Percentiles rank a stretch among this genome's conserved stretches.
phyloP scores from a whole-genome alignment of 2,113 vertebrate species.

The Xenus cinereus region DNA sequence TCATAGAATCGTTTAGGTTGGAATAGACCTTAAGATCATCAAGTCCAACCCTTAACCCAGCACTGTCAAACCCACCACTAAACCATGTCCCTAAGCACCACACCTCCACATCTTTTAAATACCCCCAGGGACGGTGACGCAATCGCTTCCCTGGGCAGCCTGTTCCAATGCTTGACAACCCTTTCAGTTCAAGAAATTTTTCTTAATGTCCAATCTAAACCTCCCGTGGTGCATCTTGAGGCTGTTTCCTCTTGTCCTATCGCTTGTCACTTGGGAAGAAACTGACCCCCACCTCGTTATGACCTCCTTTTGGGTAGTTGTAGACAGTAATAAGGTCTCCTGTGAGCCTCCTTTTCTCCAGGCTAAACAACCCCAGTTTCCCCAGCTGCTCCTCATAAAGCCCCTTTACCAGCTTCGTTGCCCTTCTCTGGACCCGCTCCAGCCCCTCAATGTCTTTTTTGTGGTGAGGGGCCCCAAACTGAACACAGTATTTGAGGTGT shows the following conservation, averaged over 20 bases:
- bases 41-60: not conserved
- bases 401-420: not conserved
- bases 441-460: not conserved
- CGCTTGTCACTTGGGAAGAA: not conserved
- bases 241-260: not conserved
- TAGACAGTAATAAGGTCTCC: not conserved
- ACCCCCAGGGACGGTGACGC: not conserved
- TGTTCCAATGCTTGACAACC: not conserved
- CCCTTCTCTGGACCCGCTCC: not conserved
- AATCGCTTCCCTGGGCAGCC: not conserved
- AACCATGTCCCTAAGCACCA: not conserved
- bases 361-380: not conserved
- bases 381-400: not conserved
- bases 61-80: not conserved
- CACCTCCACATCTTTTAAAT: not conserved
- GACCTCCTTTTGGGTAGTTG: not conserved
- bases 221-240: not conserved
- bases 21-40: not conserved
- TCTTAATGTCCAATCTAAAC: not conserved
- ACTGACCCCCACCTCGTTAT: not conserved
- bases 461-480: not conserved
- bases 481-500: not conserved
- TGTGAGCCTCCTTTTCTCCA: not conserved
- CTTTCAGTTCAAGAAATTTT: not conserved
- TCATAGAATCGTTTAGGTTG: not conserved